Evolutionary conservation across 2,797 vertebrate genomes (phyloP), one percentile per base, ranked within the genome.

Genomic region (Sebastes kiyomatsui): DNA sequence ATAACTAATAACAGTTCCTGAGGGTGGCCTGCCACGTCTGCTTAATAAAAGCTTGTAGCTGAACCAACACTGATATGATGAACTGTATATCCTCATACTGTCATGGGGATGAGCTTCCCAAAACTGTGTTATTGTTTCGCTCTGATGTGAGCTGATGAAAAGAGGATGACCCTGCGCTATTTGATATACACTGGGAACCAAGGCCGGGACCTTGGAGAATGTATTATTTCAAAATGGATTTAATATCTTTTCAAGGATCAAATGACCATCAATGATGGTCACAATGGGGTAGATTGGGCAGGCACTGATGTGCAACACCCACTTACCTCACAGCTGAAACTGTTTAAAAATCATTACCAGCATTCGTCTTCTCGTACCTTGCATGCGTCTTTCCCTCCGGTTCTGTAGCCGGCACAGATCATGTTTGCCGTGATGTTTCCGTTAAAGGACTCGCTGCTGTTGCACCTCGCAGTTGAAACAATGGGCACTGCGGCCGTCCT

Each of bases 401-500:
- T 64, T 10, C 58, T 89, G 90, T 91, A 91, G 12, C 96, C 96
- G 0, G 96, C 96, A 7, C 96, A 97, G 85, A 97, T 95, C 96
- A 97, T 97, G 87, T 94, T 96, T 59, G 81, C 62, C 9, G 96
- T 97, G 90, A 97, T 96, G 91, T 95, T 95, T 22, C 96, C 96
- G 0, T 93, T 88, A 32, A 96, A 96, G 6, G 95, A 96, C 22
- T 90, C 68, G 1, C 93, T 96, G 93, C 93, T 86, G 90, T 97
- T 97, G 38, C 96, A 97, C 75, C 85, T 88, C 8, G 86, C 75
- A 0, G 82, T 56, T 13, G 96, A 94, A 46, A 97, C 87, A 73
- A 96, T 93, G 67, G 96, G 96, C 25, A 96, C 91, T 8, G 82
- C 88, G 35, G 96, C 95, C 0, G 94, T 95, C 67, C 86, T 92